phyloP scores from a whole-genome alignment of 2,888 invertebrate genomes.

The Calameuta pallipes region DNA sequence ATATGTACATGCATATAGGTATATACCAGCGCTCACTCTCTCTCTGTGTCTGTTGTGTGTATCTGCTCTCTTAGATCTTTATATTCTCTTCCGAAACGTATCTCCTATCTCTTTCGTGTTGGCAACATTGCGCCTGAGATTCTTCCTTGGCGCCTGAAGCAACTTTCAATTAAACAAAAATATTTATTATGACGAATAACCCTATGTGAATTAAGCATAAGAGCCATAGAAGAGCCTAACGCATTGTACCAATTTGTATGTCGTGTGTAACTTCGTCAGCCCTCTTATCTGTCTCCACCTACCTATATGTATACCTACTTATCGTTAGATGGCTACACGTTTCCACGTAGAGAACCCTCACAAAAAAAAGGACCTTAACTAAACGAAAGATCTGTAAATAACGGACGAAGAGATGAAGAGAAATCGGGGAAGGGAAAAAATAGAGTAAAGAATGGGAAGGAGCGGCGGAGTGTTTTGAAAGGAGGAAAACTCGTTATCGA shows the following conservation, averaged over 20 bases:
- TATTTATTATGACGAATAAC: too few species aligned
- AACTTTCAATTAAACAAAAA: too few species aligned
- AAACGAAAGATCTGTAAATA: not conserved
- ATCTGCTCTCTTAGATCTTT: not conserved
- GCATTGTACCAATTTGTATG: too few species aligned
- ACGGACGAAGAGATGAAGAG: slow-evolving; percentile 10
- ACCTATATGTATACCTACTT: too few species aligned
- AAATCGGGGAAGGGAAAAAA: slow-evolving; percentile 6
- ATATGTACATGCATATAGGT: slow-evolving; percentile 2
- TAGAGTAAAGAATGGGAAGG: not conserved
- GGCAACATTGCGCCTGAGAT: not conserved
- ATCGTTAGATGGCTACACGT: slow-evolving; percentile 7
- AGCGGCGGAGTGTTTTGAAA: not conserved
- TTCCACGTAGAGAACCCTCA: slow-evolving; percentile 8
- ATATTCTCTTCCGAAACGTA: not conserved
- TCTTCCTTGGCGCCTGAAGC: not conserved
- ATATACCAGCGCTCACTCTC: not conserved
- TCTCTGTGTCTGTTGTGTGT: slow-evolving; percentile 1
- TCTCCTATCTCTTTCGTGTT: not conserved
- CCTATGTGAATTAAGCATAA: too few species aligned
- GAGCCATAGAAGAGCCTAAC: too few species aligned
- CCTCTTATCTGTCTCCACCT: not conserved
- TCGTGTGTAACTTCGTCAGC: not conserved
- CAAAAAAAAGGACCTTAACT: not conserved
- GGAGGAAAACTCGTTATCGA: slow-evolving; percentile 39